Base-by-base conservation (phyloP, 1,140 invertebrate species). In the Paramacrobiotus metropolitanus region DNA sequence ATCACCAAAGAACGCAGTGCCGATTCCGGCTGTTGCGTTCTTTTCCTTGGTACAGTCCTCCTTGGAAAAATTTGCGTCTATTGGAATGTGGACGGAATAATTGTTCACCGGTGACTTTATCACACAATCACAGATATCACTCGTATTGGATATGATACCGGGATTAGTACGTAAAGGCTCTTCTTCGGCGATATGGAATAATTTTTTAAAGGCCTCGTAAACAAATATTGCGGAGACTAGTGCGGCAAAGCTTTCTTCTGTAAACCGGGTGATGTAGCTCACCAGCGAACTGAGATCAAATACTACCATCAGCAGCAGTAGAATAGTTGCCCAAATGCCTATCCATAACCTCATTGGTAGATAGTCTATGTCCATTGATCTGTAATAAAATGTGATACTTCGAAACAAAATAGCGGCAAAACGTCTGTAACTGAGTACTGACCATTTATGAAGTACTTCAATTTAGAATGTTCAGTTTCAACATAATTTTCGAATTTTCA, bases 191-290 rank as follows among this genome's bases (percentile, higher is more conserved):
- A 67, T 68, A 20, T 64, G 34, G 20, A 62, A 59, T 21, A 71
- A 62, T 62, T 70, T 70, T 61, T 70, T 67, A 29, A 73, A 64
- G 24, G 72, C 71, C 65, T 74, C 66, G 21, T 71, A 65, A 48
- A 75, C 74, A 64, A 75, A 75, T 29, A 76, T 75, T 21, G 68
- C 64, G 3, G 74, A 72, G 59, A 75, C 72, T 21, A 75, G 63
- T 3, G 69, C 68, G 3, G 74, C 71, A 66, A 75, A 76, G 30
- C 69, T 74, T 64, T 75, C 74, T 67, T 76, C 74, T 4, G 74
- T 76, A 61, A 76, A 75, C 59, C 70, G 64, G 28, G 71, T 74
- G 34, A 68, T 72, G 66, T 67, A 74, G 60, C 34, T 40, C 9
- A 40, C 68, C 62, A 67, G 71, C 4, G 71, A 71, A 31, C 67